Conservation (phyloP, 2,888 invertebrate genomes). For the Cephus nigrinus region DNA sequence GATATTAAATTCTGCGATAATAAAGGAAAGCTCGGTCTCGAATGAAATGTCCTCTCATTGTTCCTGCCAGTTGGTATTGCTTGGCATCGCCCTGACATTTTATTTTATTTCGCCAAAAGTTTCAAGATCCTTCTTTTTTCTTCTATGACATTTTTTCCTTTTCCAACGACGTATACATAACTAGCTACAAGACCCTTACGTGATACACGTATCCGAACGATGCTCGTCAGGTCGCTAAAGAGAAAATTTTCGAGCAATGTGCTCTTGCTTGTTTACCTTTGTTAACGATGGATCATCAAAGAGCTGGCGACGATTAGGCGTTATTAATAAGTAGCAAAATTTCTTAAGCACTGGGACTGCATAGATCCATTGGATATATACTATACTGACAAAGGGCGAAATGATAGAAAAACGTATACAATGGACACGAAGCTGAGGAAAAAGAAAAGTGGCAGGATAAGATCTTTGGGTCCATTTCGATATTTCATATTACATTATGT, state of each 20-base stretch:
- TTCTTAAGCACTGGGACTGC: background rate
- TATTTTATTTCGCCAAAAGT: slow-evolving; percentile 16
- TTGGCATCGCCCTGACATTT: slow-evolving; percentile 2
- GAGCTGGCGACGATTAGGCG: background rate
- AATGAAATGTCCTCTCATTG: slow-evolving; percentile 19
- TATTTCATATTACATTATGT: background rate
- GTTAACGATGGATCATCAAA: background rate
- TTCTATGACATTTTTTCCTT: background rate
- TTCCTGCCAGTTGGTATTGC: slow-evolving; percentile 13
- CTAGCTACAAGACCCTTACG: background rate
- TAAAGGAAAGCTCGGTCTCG: slow-evolving; percentile 16
- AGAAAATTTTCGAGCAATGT: background rate
- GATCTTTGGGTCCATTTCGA: background rate
- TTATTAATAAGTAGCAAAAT: background rate
- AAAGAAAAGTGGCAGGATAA: background rate
- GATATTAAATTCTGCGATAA: slow-evolving; percentile 24
- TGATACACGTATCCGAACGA: background rate
- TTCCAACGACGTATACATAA: background rate
- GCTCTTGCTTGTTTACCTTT: background rate
- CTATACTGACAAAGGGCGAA: background rate
- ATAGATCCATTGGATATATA: background rate
- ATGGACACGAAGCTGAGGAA: background rate
- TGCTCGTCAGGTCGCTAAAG: background rate
- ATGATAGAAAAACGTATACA: background rate
- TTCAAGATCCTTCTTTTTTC: slow-evolving; percentile 4